These are phyloP conservation scores for Mythimna impura DNA, from an alignment of 2,888 invertebrate genomes.

Conservation along the genomic window DNA sequence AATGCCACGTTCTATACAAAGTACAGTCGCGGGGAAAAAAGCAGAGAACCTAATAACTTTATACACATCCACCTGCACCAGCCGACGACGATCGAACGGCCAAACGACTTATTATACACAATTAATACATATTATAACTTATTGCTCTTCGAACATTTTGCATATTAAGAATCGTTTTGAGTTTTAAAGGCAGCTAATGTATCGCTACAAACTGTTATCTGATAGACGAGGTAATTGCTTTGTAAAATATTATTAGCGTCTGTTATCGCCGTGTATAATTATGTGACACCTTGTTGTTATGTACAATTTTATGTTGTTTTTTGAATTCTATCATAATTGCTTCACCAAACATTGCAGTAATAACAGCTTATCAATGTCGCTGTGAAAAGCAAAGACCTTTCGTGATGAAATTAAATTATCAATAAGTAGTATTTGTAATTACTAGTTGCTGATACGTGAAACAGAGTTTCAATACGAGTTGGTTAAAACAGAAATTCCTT, in stretches of 20 bases:
- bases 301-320: conserved; percentile 48
- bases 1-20: conserved; percentile 51
- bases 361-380: conserved; percentile 54
- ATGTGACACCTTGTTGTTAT: conserved; percentile 60
- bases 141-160: conserved; percentile 29
- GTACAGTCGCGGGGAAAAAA: conserved; percentile 36
- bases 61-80: conserved; percentile 52
- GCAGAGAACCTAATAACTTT: conserved; percentile 35
- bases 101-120: conserved; percentile 29
- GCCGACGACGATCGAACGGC: background rate
- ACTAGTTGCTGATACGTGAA: conserved; percentile 45
- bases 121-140: conserved; percentile 44
- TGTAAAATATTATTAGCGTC: conserved; percentile 50
- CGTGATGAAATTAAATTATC: conserved; percentile 55
- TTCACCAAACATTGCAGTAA: conserved; percentile 51
- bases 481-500: conserved; percentile 10
- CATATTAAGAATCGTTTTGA: conserved; percentile 34
- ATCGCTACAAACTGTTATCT: conserved; percentile 43
- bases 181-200: conserved; percentile 31
- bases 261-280: conserved; percentile 55
- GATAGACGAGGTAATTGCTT: conserved; percentile 55
- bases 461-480: conserved; percentile 33
- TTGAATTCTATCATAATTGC: conserved; percentile 59
- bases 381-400: conserved; percentile 42
- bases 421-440: conserved; percentile 50